Evolutionary conservation across 2,797 vertebrate genomes (phyloP).

Genomic region (Babyrousa celebensis): DNA sequence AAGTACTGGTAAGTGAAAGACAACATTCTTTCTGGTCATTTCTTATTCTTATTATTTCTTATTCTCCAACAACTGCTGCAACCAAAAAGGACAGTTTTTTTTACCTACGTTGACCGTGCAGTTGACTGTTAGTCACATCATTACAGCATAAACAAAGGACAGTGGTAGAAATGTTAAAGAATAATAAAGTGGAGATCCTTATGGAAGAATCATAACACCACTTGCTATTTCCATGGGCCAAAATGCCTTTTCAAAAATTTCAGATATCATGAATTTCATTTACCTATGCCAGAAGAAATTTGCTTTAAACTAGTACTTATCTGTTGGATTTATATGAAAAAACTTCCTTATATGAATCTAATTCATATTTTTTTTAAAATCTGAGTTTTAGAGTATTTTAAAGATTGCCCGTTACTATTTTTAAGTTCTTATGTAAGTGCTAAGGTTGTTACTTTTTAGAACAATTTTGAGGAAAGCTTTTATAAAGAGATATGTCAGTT

Average conservation of each 20-base stretch:
- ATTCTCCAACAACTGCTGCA: neutral
- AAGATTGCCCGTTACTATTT: neutral
- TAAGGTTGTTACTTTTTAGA: neutral
- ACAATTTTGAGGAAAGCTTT: neutral
- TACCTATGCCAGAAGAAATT: neutral
- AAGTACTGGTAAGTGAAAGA: neutral
- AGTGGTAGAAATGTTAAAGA: neutral
- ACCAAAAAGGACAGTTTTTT: neutral
- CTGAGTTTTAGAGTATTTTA: constrained; percentile 4
- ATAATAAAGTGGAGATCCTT: neutral
- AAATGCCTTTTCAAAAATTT: neutral
- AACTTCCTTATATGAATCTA: constrained; percentile 18
- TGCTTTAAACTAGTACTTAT: neutral
- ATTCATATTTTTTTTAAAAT: neutral
- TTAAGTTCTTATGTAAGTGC: neutral
- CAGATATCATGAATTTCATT: neutral
- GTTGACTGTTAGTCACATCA: neutral
- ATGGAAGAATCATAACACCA: neutral
- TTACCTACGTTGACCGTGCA: neutral
- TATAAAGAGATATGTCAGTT: neutral
- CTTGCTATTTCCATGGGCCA: constrained; percentile 6
- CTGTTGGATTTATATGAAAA: neutral
- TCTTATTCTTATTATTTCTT: neutral
- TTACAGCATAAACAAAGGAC: neutral
- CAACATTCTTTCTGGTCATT: neutral